Base-by-base conservation (phyloP, 2,113 vertebrate genomes). In the Trachemys scripta region DNA sequence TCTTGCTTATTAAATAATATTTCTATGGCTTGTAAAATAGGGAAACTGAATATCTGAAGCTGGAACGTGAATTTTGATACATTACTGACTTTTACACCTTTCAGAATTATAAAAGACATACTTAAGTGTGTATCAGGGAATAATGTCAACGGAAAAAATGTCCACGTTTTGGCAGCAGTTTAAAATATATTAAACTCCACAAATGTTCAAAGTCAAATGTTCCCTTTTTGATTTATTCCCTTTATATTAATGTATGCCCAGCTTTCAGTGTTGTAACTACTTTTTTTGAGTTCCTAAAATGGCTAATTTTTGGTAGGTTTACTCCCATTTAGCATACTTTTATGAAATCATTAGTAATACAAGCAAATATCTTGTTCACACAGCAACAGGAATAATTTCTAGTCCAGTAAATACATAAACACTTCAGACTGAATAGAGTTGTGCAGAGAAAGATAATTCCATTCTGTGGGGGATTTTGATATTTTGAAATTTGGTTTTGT, bases 21-120 rank as follows among this genome's bases (percentile, higher is more conserved):
- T 95, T 72, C 88, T 56, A 25, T 83, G 82, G 59, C 90, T 95
- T 95, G 14, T 97, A 90, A 95, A 97, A 94, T 78, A 80, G 57
- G 38, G 49, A 92, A 93, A 90, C 57, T n/a, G 85, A 75, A 1
- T 92, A 91, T 92, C 79, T 94, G 91, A 95, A 94, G 82, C 65
- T 47, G 47, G 83, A 89, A 62, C 38, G 16, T 93, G 93, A 72
- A 54, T 91, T 96, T 95, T 98, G 96, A 97, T 97, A 29, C 90
- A 97, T 95, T 90, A 62, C 84, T 95, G 90, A 81, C 87, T 94
- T 19, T 86, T 98, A 92, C 0, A 38, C 69, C 84, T 96, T 98
- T 97, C 88, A 93, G 93, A 96, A 97, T 97, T 97, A 92, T 80
- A 82, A 92, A 98, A 98, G 84, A 86, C 38, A 56, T 85, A 85